phyloP scores from a whole-genome alignment of 2,888 invertebrate genomes.

The Meliscaeva auricollis region DNA sequence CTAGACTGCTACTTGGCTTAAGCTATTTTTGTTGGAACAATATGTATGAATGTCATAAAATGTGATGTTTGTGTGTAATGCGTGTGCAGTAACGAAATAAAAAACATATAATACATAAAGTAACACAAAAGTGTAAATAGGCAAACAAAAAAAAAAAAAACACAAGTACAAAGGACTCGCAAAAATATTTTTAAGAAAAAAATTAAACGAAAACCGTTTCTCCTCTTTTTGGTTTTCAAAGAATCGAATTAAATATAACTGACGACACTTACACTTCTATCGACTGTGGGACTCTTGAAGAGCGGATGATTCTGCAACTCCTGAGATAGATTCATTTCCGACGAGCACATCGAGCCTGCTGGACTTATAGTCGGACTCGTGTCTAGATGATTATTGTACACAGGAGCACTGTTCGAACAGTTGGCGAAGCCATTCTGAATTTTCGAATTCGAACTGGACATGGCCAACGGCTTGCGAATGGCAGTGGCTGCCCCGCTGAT shows the following conservation, averaged over 20 bases:
- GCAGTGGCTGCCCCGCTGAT: constrained; percentile 78
- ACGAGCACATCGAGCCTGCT: constrained; percentile 83
- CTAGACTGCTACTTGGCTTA: constrained; percentile 82
- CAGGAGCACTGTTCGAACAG: constrained; percentile 76
- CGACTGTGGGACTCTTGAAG: constrained; percentile 86
- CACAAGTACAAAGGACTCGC: constrained; percentile 75
- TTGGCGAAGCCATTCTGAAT: constrained; percentile 81
- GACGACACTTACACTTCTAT: constrained; percentile 86
- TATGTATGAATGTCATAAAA: constrained; percentile 75
- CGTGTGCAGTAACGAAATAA: constrained; percentile 76
- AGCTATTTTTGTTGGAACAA: constrained; percentile 79
- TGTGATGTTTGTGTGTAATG: constrained; percentile 74
- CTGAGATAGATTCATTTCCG: constrained; percentile 85
- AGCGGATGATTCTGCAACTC: constrained; percentile 85
- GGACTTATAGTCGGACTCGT: constrained; percentile 83
- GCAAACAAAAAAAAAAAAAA: constrained; percentile 57
- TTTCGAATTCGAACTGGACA: constrained; percentile 83
- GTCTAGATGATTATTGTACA: constrained; percentile 80
- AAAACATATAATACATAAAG: constrained; percentile 76
- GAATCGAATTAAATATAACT: not conserved
- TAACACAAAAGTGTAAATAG: constrained; percentile 76
- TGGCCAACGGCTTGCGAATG: constrained; percentile 80
- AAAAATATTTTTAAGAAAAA: constrained; percentile 54
- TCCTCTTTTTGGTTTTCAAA: not conserved
- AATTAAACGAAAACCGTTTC: constrained; percentile 61